phyloP scores from a whole-genome alignment of 23 tunicate genomes.

The Botrylloides violaceus region DNA sequence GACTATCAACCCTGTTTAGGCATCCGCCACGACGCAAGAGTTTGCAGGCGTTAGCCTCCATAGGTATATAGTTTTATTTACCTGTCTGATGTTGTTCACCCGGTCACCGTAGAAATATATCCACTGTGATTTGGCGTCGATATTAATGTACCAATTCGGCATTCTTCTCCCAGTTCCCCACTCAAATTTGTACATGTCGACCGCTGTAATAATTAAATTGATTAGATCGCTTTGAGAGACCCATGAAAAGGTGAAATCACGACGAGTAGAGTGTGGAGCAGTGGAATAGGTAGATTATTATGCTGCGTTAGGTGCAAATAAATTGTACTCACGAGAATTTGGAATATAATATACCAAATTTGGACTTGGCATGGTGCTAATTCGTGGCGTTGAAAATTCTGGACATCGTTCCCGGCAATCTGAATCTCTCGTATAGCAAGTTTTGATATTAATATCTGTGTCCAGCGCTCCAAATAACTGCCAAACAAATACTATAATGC shows the following conservation, averaged over 20 bases:
- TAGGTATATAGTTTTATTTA: background rate
- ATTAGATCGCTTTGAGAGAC: no score
- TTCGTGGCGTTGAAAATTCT: background rate
- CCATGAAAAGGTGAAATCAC: no score
- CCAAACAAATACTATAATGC: no score
- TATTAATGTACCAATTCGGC: slow-evolving; percentile 5
- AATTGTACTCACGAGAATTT: background rate
- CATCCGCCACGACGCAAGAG: no score
- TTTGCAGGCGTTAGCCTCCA: background rate
- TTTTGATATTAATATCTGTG: background rate
- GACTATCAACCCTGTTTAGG: no score
- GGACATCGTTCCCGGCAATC: background rate
- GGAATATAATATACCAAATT: background rate
- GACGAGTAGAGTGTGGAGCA: no score
- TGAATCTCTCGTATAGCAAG: background rate
- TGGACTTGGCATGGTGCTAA: background rate
- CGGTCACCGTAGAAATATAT: slow-evolving; percentile 18
- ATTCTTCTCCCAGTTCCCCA: slow-evolving; percentile 12
- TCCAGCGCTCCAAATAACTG: background rate
- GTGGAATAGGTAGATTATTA: no score
- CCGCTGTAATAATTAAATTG: no score
- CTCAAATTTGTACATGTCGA: slow-evolving; percentile 24
- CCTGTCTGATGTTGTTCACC: slow-evolving; percentile 7
- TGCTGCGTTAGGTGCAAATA: no score
- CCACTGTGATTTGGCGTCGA: slow-evolving; percentile 12